Percentiles rank a stretch among this genome's conserved stretches.
Evolutionary conservation across 2,797 vertebrate species (phyloP).

Genomic region (Smutsia temminckii): DNA sequence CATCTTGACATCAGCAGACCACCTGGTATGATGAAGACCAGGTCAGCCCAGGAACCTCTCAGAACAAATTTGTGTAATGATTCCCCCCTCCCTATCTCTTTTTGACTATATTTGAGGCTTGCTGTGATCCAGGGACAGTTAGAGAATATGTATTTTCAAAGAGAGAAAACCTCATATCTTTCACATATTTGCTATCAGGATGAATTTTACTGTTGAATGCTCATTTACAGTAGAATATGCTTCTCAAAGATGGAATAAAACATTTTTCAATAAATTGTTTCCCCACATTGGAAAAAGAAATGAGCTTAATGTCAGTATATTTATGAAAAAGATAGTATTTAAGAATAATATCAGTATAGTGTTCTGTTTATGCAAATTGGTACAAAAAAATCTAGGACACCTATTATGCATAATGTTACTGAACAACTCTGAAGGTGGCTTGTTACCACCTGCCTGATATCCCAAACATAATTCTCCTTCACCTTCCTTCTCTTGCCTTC

Average conservation of each 20-base stretch:
- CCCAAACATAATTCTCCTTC: background rate
- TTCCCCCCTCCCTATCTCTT: background rate
- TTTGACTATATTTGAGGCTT: background rate
- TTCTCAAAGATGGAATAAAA: conserved; percentile 23
- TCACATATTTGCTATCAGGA: conserved; percentile 21
- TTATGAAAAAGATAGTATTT: conserved; percentile 33
- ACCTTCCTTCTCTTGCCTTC: background rate
- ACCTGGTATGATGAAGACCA: background rate
- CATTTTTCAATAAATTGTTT: background rate
- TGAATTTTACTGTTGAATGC: conserved; percentile 10
- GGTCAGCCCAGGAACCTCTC: background rate
- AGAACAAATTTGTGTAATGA: conserved; percentile 5
- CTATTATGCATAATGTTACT: background rate
- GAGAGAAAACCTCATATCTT: conserved; percentile 13
- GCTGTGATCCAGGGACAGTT: background rate
- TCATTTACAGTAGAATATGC: background rate
- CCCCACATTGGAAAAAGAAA: background rate
- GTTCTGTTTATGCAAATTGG: background rate
- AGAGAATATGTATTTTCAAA: background rate
- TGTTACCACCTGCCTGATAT: background rate
- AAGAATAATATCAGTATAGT: background rate
- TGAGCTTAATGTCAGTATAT: background rate
- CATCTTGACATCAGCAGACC: background rate
- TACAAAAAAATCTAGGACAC: background rate
- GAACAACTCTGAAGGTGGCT: background rate